Conservation (phyloP, 2,113 vertebrate genomes). For the Hyla sarda region DNA sequence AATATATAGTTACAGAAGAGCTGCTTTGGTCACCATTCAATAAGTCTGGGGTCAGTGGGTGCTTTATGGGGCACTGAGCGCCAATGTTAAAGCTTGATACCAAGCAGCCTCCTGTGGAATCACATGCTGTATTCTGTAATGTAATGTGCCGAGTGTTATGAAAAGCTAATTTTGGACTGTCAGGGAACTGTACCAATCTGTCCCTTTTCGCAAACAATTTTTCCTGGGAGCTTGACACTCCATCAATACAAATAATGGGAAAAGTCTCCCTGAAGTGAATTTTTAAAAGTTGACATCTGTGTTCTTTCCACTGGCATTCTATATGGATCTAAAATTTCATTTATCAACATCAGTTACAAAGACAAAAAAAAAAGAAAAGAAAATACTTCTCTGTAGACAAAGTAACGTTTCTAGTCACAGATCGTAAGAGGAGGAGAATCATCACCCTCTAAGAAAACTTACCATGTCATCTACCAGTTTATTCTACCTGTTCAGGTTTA, state of each 20-base stretch:
- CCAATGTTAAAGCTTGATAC: background rate
- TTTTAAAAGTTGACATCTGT: constrained; percentile 56
- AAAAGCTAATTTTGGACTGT: constrained; percentile 54
- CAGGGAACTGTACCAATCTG: constrained; percentile 41
- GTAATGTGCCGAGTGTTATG: constrained; percentile 46
- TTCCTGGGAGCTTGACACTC: constrained; percentile 47
- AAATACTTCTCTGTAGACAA: constrained; percentile 10
- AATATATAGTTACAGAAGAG: constrained; percentile 32
- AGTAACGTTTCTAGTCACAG: background rate
- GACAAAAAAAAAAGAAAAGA: constrained; percentile 38
- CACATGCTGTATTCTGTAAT: constrained; percentile 32
- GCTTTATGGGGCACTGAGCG: background rate
- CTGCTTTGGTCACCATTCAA: background rate
- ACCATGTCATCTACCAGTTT: background rate
- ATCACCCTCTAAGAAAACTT: background rate
- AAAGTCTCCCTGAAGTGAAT: constrained; percentile 56
- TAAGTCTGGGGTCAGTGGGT: constrained; percentile 33
- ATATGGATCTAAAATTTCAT: constrained; percentile 43
- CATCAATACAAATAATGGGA: constrained; percentile 58
- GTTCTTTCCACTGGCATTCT: constrained; percentile 50
- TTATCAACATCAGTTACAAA: constrained; percentile 43
- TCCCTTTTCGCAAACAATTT: constrained; percentile 52
- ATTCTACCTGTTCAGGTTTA: background rate
- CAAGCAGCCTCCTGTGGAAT: constrained; percentile 29
- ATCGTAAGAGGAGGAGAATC: background rate